Conservation (phyloP, 2,113 vertebrate species). For the Ia io region DNA sequence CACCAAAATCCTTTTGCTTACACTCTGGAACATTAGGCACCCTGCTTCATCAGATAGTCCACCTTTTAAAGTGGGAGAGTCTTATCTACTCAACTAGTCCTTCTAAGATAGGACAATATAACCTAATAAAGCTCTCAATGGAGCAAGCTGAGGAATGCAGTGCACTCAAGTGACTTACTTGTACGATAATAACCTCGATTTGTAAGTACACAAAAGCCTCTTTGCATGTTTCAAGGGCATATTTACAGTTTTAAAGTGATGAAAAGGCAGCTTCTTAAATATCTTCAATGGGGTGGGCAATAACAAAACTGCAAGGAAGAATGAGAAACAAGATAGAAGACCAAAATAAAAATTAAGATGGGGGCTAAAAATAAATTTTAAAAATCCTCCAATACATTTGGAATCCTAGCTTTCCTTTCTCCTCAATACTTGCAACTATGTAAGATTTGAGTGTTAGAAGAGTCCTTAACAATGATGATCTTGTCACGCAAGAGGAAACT, state of each 20-base stretch:
- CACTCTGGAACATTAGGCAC: neutral
- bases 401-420: neutral
- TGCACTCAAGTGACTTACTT: slow-evolving; percentile 78
- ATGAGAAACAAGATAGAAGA: slow-evolving; percentile 67
- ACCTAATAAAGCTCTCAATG: slow-evolving; percentile 68
- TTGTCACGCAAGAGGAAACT: neutral
- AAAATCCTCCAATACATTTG: neutral
- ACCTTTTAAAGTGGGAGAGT: slow-evolving; percentile 48
- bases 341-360: slow-evolving; percentile 62
- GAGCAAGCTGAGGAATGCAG: slow-evolving; percentile 41
- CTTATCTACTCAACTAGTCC: slow-evolving; percentile 66
- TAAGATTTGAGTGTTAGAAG: neutral
- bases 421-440: neutral
- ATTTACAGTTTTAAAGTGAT: slow-evolving; percentile 71
- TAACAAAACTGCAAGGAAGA: slow-evolving; percentile 56
- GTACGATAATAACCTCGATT: slow-evolving; percentile 76
- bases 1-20: slow-evolving; percentile 38
- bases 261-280: slow-evolving; percentile 75
- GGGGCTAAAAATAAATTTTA: slow-evolving; percentile 19
- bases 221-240: slow-evolving; percentile 74
- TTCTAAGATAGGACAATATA: slow-evolving; percentile 52
- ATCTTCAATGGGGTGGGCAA: slow-evolving; percentile 68
- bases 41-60: slow-evolving; percentile 67
- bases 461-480: neutral
- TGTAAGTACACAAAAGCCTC: slow-evolving; percentile 80